Base-by-base conservation (phyloP, 2,797 vertebrate species). In the Micrastur ruficollis region DNA sequence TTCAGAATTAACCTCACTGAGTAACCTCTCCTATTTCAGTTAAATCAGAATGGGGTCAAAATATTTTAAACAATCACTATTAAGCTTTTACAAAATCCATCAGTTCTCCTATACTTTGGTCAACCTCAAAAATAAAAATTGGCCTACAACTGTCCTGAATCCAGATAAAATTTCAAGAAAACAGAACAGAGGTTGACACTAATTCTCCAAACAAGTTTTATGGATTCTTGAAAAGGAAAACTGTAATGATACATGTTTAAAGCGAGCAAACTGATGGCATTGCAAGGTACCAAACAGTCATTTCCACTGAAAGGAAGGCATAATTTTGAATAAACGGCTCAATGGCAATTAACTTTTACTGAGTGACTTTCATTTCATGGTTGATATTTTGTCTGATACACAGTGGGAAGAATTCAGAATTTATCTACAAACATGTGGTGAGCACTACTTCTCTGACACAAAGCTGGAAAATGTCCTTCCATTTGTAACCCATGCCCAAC, bases 21-120 rank as follows among this genome's bases (percentile, higher is more conserved):
- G 19, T 81, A 92, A 78, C 18, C 38, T 55, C n/a, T 74, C 61
- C 52, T 63, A n/a, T 65, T 32, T 53, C 62, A n/a, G 31, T n/a
- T 76, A 56, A 50, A 6, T 72, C 44, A 67, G 29, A 82, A 67
- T 26, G 12, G 11, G 16, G 29, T 62, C 15, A 62, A 72, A 72
- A 82, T 44, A 16, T 49, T 75, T 81, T 67, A 80, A 89, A 65
- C 61, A 94, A 93, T 81, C 81, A 65, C 66, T 62, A 49, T 32
- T 75, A 87, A 76, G 44, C 62, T 91, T 91, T 86, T 44, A 79
- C 15, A 75, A 95, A 94, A 85, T 65, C 27, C 15, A 68, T 23
- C 26, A 61, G 20, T 50, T 85, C 38, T 62, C 75, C 26, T 8
- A 26, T 25, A 74, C 36, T 62, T 89, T 15, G 58, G 29, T 5